Percentiles rank a stretch among this genome's conserved stretches.
Conservation (phyloP, 1,140 invertebrate genomes). For the Trypoxylus dichotomus region DNA sequence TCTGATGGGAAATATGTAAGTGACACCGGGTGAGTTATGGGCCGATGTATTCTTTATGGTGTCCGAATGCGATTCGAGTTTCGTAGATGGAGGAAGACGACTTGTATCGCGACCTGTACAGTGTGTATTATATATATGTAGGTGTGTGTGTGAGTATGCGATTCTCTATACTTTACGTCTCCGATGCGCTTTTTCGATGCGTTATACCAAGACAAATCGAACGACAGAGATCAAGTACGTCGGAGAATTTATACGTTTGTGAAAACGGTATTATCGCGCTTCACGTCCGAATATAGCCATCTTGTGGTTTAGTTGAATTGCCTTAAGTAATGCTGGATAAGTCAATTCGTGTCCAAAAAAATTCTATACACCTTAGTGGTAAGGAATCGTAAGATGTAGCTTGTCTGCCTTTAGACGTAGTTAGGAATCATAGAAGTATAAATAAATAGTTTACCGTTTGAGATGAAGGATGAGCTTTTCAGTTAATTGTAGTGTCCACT, state of each 20-base stretch:
- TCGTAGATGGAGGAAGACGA: neutral
- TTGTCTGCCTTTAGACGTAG: no score
- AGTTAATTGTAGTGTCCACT: no score
- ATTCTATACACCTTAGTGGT: no score
- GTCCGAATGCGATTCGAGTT: neutral
- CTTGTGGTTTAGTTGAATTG: no score
- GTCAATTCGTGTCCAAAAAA: no score
- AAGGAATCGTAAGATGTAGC: no score
- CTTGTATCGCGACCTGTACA: neutral
- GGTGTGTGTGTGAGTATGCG: neutral
- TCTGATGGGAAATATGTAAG: conserved; percentile 22
- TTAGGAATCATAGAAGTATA: no score
- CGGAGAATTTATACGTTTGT: neutral
- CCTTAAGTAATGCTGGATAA: no score
- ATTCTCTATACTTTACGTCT: neutral
- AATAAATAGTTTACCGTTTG: no score
- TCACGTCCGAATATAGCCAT: neutral
- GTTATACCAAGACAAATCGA: conserved; percentile 11
- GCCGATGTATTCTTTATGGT: conserved; percentile 29
- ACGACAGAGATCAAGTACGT: neutral
- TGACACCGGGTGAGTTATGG: conserved; percentile 23
- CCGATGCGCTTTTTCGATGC: neutral
- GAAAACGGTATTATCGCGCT: neutral
- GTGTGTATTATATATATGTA: neutral
- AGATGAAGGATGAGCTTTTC: no score